phyloP scores from a whole-genome alignment of 2,797 vertebrate species.

The Choloepus didactylus region DNA sequence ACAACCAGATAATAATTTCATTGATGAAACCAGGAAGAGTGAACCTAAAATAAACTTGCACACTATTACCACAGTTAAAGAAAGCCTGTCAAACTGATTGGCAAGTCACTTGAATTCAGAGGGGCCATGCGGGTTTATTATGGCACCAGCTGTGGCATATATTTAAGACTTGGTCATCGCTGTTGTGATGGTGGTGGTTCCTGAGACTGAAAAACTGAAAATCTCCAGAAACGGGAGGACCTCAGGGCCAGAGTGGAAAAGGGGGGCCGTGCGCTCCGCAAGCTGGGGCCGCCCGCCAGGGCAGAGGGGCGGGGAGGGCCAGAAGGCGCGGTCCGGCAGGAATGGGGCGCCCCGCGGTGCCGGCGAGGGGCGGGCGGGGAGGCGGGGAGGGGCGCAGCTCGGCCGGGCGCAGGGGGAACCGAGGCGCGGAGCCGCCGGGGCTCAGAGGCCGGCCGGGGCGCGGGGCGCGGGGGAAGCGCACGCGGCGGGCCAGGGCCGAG shows the following conservation, averaged over 20 bases:
- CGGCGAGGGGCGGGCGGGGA: neutral
- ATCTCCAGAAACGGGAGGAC: constrained; percentile 31
- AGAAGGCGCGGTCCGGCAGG: constrained; percentile 26
- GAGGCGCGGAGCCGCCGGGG: neutral
- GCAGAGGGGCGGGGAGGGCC: constrained; percentile 56
- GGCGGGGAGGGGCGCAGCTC: neutral
- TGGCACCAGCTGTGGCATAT: neutral
- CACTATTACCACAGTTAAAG: neutral
- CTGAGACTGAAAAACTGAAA: neutral
- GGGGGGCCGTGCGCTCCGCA: neutral
- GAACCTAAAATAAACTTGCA: neutral
- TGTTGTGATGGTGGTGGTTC: neutral
- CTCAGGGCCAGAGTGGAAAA: neutral
- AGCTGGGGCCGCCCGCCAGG: constrained; percentile 73
- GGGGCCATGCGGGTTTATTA: neutral
- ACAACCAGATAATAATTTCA: neutral
- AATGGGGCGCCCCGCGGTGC: neutral
- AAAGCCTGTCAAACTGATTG: neutral
- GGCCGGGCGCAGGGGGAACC: neutral
- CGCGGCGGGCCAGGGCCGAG: neutral
- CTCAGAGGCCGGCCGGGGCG: neutral
- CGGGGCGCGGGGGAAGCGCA: too few species aligned
- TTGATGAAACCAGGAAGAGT: constrained; percentile 1
- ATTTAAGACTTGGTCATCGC: neutral
- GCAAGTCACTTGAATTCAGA: constrained; percentile 8